These are phyloP conservation scores for Drosophila lutescens DNA, from an alignment of 2,888 invertebrate species.

Conservation along the genomic window DNA sequence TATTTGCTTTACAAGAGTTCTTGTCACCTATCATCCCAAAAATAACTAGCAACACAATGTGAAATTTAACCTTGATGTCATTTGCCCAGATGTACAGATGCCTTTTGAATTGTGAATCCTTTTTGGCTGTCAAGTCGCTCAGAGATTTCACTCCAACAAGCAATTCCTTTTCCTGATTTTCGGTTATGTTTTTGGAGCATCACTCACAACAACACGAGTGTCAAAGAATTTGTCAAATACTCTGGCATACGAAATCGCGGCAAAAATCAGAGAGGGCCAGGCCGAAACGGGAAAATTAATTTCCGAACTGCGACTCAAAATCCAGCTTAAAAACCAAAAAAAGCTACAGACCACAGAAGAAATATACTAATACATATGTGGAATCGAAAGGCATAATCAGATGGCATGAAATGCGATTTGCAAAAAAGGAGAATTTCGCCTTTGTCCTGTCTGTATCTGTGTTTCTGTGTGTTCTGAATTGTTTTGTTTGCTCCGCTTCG, in stretches of 20 bases:
- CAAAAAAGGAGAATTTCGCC: constrained; percentile 2
- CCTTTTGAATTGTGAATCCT: neutral
- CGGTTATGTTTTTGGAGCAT: neutral
- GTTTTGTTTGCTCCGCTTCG: constrained; percentile 18
- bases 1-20: too few relatives aligned
- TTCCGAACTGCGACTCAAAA: constrained; percentile 8
- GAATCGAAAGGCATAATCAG: constrained; percentile 30
- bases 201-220: neutral
- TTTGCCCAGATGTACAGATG: neutral
- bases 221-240: constrained; percentile 1
- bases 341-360: constrained; percentile 1
- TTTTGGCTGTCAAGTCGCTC: neutral
- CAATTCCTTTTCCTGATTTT: neutral
- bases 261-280: constrained; percentile 19
- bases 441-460: constrained; percentile 15
- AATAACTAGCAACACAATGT: neutral
- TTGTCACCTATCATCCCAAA: too few relatives aligned
- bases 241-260: constrained; percentile 25
- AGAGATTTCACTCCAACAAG: neutral
- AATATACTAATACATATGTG: neutral
- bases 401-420: constrained; percentile 59
- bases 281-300: constrained; percentile 5
- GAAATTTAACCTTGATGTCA: neutral
- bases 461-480: neutral
- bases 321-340: constrained; percentile 13